phyloP scores from a whole-genome alignment of 2,888 invertebrate species.

The Punctoribates punctum region DNA sequence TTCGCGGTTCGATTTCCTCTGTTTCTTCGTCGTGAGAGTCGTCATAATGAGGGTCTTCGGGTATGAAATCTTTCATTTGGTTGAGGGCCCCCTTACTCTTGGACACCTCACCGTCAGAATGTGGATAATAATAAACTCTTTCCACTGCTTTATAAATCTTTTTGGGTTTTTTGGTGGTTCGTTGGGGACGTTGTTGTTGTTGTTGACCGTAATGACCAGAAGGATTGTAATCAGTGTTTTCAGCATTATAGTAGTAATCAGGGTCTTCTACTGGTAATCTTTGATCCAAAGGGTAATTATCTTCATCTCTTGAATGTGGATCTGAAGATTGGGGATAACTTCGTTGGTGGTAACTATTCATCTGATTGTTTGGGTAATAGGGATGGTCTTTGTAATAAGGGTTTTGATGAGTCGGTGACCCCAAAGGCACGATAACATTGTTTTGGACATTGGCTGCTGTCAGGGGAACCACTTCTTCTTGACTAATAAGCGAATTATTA shows the following conservation, averaged over 20 bases:
- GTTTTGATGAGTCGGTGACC: not conserved
- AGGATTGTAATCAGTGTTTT: too few relatives aligned
- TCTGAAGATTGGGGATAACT: not conserved
- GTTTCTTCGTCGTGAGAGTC: not conserved
- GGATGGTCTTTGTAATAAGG: not conserved
- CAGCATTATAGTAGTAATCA: not conserved
- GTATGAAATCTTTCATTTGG: not conserved
- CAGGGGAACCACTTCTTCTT: not conserved
- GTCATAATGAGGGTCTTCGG: not conserved
- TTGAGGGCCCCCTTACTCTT: not conserved
- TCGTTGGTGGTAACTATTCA: too few relatives aligned
- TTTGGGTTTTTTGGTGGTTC: not conserved
- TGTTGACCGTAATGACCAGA: too few relatives aligned
- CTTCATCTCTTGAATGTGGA: not conserved
- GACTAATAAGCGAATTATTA: not conserved
- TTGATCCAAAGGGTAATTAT: not conserved
- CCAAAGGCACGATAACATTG: not conserved
- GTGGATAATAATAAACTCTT: constrained; percentile 20
- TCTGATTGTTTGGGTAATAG: not conserved
- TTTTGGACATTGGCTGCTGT: not conserved
- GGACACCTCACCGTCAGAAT: not conserved
- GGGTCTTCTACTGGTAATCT: not conserved
- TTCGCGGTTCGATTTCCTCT: not conserved
- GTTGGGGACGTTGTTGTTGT: not conserved
- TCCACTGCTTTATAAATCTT: constrained; percentile 28